Evolutionary conservation across 2,797 vertebrate species (phyloP), one percentile per base, ranked within the genome.

Genomic region (Tapera naevia): DNA sequence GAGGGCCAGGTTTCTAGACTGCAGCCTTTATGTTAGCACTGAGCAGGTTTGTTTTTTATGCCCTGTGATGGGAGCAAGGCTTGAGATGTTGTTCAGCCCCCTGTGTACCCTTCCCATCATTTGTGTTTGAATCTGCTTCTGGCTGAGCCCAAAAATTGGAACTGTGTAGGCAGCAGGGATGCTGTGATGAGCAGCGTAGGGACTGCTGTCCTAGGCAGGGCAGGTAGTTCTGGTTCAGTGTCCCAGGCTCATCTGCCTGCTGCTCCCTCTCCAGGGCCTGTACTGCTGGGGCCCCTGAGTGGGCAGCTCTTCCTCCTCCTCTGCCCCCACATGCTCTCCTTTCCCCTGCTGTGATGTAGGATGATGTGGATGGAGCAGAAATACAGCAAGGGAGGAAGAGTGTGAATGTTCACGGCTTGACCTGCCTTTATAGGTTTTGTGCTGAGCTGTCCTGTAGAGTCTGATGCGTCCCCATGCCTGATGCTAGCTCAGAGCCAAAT

Each of bases 51-150:
- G 17, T 22, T 17, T 1, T 32, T 39, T 15, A 8, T 21, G 15
- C 33, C 13, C 50, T 60, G 22, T 21, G 3, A n/a, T 25, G n/a
- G 6, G 21, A 16, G 6, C 21, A 15, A 73, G 39, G 45, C 25
- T 86, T 86, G 30, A 75, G 39, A 51, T 61, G 11, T 1, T 88
- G 11, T 21, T 14, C 74, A 92, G 37, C 23, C 13, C 64, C 11
- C 50, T 61, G 45, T 12, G 13, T 1, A 13, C 12, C 32, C 6
- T 39, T 86, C 13, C 23, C 27, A 0, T 39, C 0, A 0, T 82
- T 46, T 54, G 25, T 57, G 32, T 58, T n/a, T 54, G 33, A 7
- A 58, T 35, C 57, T 75, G 62, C 28, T 66, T 15, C 27, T 41
- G n/a, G 62, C n/a, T 56, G 46, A 71, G 43, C 18, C 66, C 48